phyloP scores from a whole-genome alignment of 2,797 vertebrate genomes.

The Cossypha heuglini region DNA sequence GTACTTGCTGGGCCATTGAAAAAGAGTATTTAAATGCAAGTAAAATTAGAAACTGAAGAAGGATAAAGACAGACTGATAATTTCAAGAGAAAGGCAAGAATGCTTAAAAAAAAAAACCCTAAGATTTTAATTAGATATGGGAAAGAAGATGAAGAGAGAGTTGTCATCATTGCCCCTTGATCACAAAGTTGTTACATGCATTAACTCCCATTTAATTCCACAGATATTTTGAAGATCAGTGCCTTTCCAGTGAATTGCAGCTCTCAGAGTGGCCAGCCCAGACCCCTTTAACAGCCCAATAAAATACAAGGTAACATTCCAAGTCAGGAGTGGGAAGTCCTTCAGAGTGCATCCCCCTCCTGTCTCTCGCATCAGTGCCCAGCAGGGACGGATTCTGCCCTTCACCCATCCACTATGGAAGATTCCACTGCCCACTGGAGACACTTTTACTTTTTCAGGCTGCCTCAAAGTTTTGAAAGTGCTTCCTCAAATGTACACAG shows the following conservation, averaged over 20 bases:
- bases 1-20: slow-evolving; percentile 31
- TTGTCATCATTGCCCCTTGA: not conserved
- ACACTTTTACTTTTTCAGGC: not conserved
- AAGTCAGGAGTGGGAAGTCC: not conserved
- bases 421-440: not conserved
- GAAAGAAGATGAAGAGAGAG: slow-evolving; percentile 6
- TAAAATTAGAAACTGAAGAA: slow-evolving; percentile 22
- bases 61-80: not conserved
- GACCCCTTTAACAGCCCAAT: not conserved
- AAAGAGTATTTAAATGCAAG: slow-evolving; percentile 33
- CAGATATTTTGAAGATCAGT: not conserved
- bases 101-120: not conserved
- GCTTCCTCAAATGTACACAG: not conserved
- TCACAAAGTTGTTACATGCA: not conserved
- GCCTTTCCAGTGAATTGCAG: not conserved
- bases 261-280: not conserved
- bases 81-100: not conserved
- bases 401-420: fast-evolving
- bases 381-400: not conserved
- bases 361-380: fast-evolving
- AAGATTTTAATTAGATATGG: not conserved
- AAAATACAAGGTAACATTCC: not conserved
- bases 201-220: not conserved
- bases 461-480: not conserved
- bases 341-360: not conserved